Evolutionary conservation across 2,888 invertebrate species (phyloP), one percentile per base, ranked within the genome.

Genomic region (Tetragnatha montana): DNA sequence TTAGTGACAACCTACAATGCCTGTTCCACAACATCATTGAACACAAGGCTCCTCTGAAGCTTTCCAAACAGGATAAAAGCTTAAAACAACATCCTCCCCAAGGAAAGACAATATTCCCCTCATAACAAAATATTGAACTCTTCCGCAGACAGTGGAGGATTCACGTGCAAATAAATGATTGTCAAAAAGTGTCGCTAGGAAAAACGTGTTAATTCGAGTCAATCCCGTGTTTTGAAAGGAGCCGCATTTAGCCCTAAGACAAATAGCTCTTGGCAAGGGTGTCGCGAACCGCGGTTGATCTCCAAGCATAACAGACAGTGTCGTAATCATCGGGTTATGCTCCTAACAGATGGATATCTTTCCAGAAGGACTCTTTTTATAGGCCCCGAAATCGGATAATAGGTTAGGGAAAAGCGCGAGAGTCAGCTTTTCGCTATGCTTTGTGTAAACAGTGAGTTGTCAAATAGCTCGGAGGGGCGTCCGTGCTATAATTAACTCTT

Each of bases 181-280:
- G 84, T 84, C 79, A 79, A 51, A n/a, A 51, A 79, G 68, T 79
- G 83, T 83, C 88, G 78, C 83, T 22, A 73, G 68, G 70, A 79
- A 74, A 89, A 89, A 85, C 89, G 81, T 81, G 85, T 89, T 89
- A 85, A 89, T 89, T 89, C 81, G 35, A 85, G 84, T 19, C 88
- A 51, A 49, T 80, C 21, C 84, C 76, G 51, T 84, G 74, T 88
- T 82, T 76, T 79, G 84, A 49, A 84, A 81, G 73, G 47, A 78
- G 60, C 75, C 75, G 76, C 89, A 85, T 89, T 89, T 89, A 89
- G 89, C 81, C 50, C 70, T 21, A 49, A 81, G 85, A 89, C 89
- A 89, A 89, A 89, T 85, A 89, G 89, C 81, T 85, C 73, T 86
- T 89, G 89, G 89, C 84, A 84, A 84, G 75, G 22, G n/a, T 80